Evolutionary conservation across 2,888 invertebrate species (phyloP).

Genomic region (Lottia gigantea): DNA sequence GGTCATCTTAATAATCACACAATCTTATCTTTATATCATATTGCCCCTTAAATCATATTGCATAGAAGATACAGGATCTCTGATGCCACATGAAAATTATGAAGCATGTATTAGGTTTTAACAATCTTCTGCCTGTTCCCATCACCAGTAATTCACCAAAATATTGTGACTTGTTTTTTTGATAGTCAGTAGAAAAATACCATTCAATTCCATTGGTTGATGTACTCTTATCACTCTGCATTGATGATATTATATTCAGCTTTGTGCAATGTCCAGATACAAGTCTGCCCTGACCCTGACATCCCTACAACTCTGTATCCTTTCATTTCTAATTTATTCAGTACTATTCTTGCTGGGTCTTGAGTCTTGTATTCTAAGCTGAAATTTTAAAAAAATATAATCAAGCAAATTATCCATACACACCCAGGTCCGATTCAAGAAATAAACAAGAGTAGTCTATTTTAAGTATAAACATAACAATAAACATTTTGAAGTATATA

Average conservation of each 20-base stretch:
- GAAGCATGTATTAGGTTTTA: too few relatives aligned
- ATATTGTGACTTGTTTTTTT: too few relatives aligned
- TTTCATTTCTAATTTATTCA: conserved; percentile 67
- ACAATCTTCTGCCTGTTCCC: too few relatives aligned
- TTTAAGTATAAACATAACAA: too few relatives aligned
- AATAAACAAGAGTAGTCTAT: not conserved
- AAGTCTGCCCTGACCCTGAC: conserved; percentile 71
- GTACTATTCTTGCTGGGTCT: conserved; percentile 67
- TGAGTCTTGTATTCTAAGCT: conserved; percentile 65
- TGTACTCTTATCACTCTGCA: not conserved
- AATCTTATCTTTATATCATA: too few relatives aligned
- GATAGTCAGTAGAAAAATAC: too few relatives aligned
- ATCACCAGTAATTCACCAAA: too few relatives aligned
- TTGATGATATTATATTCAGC: conserved; percentile 23
- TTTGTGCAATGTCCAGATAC: conserved; percentile 71
- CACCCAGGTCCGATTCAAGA: not conserved
- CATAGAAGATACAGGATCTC: too few relatives aligned
- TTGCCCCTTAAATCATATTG: too few relatives aligned
- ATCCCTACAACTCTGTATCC: conserved; percentile 68
- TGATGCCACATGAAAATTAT: too few relatives aligned
- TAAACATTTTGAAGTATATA: too few relatives aligned
- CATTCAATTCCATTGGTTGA: not conserved
- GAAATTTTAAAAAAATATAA: conserved; percentile 26
- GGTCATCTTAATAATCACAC: too few relatives aligned
- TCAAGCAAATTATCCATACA: not conserved